Conservation (phyloP, 2,888 invertebrate genomes). For the Habroteleia sp. region DNA sequence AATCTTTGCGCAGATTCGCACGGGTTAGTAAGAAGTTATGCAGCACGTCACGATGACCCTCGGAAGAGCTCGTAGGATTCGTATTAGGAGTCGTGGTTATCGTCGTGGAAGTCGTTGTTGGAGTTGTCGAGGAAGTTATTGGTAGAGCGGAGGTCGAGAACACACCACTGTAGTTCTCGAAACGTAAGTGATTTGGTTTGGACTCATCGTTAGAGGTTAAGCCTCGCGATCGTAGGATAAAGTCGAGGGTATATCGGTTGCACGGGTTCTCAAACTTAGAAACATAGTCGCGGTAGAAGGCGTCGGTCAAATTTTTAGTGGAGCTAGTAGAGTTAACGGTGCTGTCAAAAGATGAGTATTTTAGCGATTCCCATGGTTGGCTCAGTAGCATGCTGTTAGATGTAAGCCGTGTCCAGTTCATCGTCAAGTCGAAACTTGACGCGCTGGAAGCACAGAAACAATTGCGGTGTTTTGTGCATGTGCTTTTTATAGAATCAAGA, state of each 20-base stretch:
- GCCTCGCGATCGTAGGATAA: constrained; percentile 48
- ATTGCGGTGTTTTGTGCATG: constrained; percentile 6
- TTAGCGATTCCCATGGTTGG: constrained; percentile 75
- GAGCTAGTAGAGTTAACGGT: constrained; percentile 63
- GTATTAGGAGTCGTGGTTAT: constrained; percentile 66
- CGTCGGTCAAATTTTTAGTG: constrained; percentile 68
- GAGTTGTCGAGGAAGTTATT: constrained; percentile 68
- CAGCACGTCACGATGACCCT: constrained; percentile 70
- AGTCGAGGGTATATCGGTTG: constrained; percentile 69
- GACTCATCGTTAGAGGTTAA: constrained; percentile 32
- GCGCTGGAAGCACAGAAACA: constrained; percentile 72
- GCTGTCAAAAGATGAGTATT: constrained; percentile 65
- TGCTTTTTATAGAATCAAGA: background rate
- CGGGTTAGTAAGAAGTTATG: constrained; percentile 70
- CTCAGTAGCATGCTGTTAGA: constrained; percentile 78
- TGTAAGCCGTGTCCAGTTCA: constrained; percentile 75
- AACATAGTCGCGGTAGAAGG: constrained; percentile 67
- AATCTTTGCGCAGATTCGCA: constrained; percentile 58
- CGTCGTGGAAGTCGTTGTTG: constrained; percentile 69
- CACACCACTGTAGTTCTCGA: constrained; percentile 40
- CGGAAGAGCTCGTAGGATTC: constrained; percentile 70
- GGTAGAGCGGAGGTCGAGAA: constrained; percentile 67
- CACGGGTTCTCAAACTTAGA: constrained; percentile 65
- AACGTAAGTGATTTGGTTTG: constrained; percentile 52
- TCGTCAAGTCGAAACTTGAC: constrained; percentile 74